These are phyloP conservation scores for Hydrochoerus hydrochaeris DNA, from an alignment of 2,113 vertebrate species.

Conservation along the genomic window DNA sequence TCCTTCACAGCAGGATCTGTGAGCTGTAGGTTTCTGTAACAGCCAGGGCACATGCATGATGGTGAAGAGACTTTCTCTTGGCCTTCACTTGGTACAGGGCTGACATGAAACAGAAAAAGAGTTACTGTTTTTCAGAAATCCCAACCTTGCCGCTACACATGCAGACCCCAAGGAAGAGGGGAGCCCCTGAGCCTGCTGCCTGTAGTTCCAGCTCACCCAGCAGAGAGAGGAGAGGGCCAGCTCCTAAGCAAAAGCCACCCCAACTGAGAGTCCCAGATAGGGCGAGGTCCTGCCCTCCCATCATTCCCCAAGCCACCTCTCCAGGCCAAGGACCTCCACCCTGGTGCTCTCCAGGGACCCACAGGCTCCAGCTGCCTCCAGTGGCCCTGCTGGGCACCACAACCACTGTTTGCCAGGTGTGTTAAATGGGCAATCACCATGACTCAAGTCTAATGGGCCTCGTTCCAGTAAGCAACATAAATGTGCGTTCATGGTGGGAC, in stretches of 20 bases:
- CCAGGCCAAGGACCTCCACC: not conserved
- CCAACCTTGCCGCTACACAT: not conserved
- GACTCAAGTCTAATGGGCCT: not conserved
- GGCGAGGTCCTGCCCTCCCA: too few relatives aligned
- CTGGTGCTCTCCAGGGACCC: not conserved
- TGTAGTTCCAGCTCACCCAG: not conserved
- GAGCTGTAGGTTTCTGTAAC: not conserved
- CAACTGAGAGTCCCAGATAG: not conserved
- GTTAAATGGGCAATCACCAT: not conserved
- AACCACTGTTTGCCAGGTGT: not conserved
- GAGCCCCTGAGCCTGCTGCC: not conserved
- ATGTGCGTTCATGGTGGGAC: not conserved
- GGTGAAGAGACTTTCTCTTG: not conserved
- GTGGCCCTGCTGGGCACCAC: not conserved
- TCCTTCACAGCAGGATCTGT: not conserved
- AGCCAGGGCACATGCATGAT: not conserved
- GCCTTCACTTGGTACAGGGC: not conserved
- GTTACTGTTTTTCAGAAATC: not conserved
- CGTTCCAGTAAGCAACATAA: not conserved
- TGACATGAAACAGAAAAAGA: not conserved
- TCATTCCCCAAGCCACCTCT: not conserved
- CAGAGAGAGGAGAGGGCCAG: not conserved
- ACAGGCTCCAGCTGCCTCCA: not conserved
- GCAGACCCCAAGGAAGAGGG: not conserved
- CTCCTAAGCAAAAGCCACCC: not conserved